A percentile compares a stretch with the other conserved stretches of the same genome.
phyloP scores from a whole-genome alignment of 2,797 vertebrate species.

The Danionella dracula region DNA sequence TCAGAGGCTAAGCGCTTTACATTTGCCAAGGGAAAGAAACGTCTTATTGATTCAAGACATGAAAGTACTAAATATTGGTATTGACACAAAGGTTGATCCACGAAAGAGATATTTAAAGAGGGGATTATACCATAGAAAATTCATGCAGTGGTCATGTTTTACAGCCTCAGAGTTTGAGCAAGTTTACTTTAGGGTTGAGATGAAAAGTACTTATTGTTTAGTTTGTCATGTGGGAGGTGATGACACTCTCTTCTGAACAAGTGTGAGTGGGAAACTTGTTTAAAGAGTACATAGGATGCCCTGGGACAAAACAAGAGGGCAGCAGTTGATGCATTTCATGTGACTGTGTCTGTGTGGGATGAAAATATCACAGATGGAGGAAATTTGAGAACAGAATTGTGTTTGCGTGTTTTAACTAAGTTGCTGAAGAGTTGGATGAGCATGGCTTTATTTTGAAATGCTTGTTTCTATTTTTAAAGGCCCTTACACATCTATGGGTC shows the following conservation, averaged over 20 bases:
- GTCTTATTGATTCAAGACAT: constrained; percentile 1
- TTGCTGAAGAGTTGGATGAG: not conserved
- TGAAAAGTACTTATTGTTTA: constrained; percentile 10
- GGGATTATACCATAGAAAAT: too few relatives aligned
- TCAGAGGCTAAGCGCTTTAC: not conserved
- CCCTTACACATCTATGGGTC: too few relatives aligned
- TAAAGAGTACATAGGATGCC: constrained; percentile 1
- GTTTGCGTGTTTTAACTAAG: constrained; percentile 17
- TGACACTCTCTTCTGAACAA: not conserved
- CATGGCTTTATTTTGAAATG: too few relatives aligned
- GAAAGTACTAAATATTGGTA: not conserved
- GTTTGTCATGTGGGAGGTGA: constrained; percentile 5
- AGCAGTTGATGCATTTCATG: not conserved
- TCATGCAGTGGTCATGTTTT: not conserved
- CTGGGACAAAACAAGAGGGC: constrained; percentile 8
- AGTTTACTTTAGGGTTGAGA: constrained; percentile 9
- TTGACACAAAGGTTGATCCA: not conserved
- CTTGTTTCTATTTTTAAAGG: too few relatives aligned
- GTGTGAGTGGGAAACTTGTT: constrained; percentile 1
- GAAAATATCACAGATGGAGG: constrained; percentile 4
- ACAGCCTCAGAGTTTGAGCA: not conserved
- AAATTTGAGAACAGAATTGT: constrained; percentile 49
- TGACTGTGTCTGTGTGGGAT: constrained; percentile 6
- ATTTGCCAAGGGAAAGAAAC: not conserved
- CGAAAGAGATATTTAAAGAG: too few relatives aligned